Conservation (phyloP, 2,113 vertebrate species). For the Rhinolophus sinicus region DNA sequence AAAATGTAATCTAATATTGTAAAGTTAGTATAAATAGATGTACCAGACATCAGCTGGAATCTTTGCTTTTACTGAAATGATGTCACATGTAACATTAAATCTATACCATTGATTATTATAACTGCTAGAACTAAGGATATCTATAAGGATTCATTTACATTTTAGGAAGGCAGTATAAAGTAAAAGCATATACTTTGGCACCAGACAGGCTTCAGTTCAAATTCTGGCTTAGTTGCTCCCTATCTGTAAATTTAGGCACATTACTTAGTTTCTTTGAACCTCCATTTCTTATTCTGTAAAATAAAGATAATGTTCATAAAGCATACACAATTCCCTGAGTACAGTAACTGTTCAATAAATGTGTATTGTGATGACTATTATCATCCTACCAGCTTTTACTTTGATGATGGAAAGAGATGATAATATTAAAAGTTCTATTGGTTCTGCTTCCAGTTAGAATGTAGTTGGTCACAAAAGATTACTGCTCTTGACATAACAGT, state of each 20-base stretch:
- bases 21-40: neutral
- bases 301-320: neutral
- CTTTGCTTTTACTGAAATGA: conserved; percentile 6
- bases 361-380: neutral
- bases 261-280: neutral
- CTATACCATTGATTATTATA: neutral
- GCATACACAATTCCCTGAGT: neutral
- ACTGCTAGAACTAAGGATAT: neutral
- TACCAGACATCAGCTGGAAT: neutral
- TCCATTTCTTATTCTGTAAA: neutral
- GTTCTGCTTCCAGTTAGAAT: neutral
- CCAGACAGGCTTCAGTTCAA: neutral
- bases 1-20: neutral
- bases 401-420: no score
- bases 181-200: neutral
- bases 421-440: no score
- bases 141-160: neutral
- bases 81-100: neutral
- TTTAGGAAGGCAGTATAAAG: neutral
- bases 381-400: no score
- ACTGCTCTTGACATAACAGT: neutral
- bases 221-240: neutral
- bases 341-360: neutral
- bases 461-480: neutral
- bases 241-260: neutral